Percentiles rank a stretch among this genome's conserved stretches.
These are phyloP conservation scores for Lepetodrilus schrolli DNA, from an alignment of 2,888 invertebrate species.

Conservation along the genomic window DNA sequence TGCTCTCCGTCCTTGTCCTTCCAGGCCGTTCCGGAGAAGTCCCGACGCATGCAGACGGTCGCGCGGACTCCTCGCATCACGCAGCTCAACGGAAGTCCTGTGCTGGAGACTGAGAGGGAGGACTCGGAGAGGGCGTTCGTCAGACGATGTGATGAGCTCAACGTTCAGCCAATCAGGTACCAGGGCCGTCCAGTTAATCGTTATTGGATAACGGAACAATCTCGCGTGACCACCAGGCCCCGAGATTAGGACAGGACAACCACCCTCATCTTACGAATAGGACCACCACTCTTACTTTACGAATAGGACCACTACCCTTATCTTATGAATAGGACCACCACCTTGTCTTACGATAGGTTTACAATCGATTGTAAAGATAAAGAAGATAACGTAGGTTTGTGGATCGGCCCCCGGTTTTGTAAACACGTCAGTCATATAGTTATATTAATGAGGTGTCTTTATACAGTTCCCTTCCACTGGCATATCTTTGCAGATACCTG, in stretches of 20 bases:
- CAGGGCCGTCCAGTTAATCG: too few species aligned
- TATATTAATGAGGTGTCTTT: neutral
- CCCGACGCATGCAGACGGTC: conserved; percentile 88
- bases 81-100: conserved; percentile 92
- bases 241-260: too few species aligned
- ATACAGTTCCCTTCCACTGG: neutral
- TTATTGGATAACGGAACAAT: too few species aligned
- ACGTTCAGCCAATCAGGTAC: conserved; percentile 80
- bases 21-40: conserved; percentile 80
- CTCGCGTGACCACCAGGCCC: too few species aligned
- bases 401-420: neutral
- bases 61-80: conserved; percentile 90
- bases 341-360: too few species aligned
- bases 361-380: too few species aligned
- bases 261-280: too few species aligned
- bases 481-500: conserved; percentile 80
- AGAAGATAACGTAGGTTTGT: neutral
- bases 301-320: too few species aligned
- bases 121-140: conserved; percentile 95
- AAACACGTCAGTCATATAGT: neutral
- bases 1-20: conserved; percentile 19
- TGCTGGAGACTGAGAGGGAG: conserved; percentile 89
- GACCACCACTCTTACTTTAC: too few species aligned
- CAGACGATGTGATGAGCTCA: conserved; percentile 88
- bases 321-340: too few species aligned